phyloP scores from a whole-genome alignment of 2,113 vertebrate genomes.

The Scartelaos histophorus region DNA sequence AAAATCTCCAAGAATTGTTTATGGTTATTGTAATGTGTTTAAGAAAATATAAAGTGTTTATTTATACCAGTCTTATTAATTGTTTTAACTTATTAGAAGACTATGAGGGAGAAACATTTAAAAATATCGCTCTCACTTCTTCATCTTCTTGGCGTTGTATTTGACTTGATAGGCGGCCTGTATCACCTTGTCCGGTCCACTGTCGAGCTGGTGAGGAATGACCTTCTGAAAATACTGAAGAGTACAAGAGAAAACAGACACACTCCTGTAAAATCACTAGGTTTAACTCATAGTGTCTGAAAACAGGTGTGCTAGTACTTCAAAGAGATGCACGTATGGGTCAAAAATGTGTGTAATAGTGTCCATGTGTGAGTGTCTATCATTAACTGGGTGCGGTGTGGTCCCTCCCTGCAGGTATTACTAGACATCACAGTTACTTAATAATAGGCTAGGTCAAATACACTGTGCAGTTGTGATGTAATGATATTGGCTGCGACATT shows the following conservation, averaged over 20 bases:
- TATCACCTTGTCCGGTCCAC: constrained; percentile 94
- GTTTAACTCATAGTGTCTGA: background rate
- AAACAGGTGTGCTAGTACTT: constrained; percentile 3
- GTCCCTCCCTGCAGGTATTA: constrained; percentile 7
- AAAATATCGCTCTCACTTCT: constrained; percentile 83
- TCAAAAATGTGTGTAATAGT: background rate
- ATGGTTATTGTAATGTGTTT: too few species aligned
- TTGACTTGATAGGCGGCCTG: constrained; percentile 96
- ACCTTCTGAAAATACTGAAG: constrained; percentile 95
- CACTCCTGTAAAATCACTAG: background rate
- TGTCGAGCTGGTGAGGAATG: constrained; percentile 94
- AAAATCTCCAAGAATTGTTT: too few species aligned
- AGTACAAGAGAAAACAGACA: constrained; percentile 6
- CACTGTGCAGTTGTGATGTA: too few species aligned
- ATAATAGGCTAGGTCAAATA: background rate
- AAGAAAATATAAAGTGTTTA: too few species aligned
- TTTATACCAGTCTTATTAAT: too few species aligned
- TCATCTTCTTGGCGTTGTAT: constrained; percentile 99
- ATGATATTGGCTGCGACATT: too few species aligned
- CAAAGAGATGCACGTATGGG: background rate
- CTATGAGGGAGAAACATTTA: background rate
- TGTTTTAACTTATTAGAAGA: too few species aligned
- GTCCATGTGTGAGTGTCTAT: background rate
- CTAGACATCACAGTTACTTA: constrained; percentile 6
- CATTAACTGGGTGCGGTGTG: constrained; percentile 37